A percentile compares a stretch with the other conserved stretches of the same genome.
Conservation (phyloP, 2,888 invertebrate genomes). For the Zele albiditarsus region DNA sequence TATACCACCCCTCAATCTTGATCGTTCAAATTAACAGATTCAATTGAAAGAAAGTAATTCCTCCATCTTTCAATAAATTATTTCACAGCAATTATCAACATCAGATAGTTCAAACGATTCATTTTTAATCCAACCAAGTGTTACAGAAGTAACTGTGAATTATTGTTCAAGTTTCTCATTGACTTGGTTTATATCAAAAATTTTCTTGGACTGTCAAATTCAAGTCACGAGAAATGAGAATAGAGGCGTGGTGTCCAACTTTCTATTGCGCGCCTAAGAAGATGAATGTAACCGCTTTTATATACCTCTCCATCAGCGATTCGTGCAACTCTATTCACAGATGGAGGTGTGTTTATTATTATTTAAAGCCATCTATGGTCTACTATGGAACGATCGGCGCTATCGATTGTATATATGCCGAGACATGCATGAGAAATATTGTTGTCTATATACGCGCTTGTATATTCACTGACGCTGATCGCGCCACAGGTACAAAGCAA, state of each 20-base stretch:
- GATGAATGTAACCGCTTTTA: slow-evolving; percentile 58
- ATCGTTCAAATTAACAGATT: no score
- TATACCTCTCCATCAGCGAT: slow-evolving; percentile 55
- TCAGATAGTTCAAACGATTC: no score
- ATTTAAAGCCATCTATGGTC: slow-evolving; percentile 50
- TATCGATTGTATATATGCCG: slow-evolving; percentile 47
- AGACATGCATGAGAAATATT: neutral
- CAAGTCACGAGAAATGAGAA: slow-evolving; percentile 62
- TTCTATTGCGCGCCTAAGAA: slow-evolving; percentile 51
- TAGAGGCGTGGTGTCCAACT: slow-evolving; percentile 63
- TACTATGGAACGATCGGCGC: slow-evolving; percentile 47
- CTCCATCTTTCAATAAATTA: no score
- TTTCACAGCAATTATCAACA: no score
- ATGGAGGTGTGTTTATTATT: slow-evolving; percentile 46
- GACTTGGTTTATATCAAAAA: slow-evolving; percentile 33
- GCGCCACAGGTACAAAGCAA: neutral
- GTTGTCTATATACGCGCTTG: neutral
- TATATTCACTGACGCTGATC: slow-evolving; percentile 2
- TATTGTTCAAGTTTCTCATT: no score
- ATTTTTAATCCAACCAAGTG: no score
- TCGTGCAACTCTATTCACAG: slow-evolving; percentile 25
- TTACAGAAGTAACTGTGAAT: no score
- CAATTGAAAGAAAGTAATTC: no score
- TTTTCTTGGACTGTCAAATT: slow-evolving; percentile 52
- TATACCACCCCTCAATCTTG: no score